Evolutionary conservation across 2,113 vertebrate genomes (phyloP).

Genomic region (Cervus canadensis): DNA sequence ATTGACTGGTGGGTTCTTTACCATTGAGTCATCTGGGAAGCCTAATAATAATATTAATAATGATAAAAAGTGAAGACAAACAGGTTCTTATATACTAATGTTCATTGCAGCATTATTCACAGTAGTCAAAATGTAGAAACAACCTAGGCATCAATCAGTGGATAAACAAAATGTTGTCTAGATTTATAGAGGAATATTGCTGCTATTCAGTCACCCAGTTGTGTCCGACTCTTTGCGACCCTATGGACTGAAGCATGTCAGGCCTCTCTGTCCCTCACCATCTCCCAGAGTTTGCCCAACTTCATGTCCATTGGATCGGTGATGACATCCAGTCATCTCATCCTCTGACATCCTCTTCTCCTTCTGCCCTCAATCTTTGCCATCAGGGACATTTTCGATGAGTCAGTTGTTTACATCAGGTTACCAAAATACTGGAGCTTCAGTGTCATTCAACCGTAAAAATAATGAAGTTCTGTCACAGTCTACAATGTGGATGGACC

Average conservation of each 20-base stretch:
- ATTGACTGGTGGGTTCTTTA: not conserved
- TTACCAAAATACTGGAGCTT: not conserved
- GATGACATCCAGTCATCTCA: not conserved
- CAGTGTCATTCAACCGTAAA: not conserved
- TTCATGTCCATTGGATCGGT: not conserved
- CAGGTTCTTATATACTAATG: not conserved
- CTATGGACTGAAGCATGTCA: not conserved
- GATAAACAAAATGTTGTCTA: not conserved
- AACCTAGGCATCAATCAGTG: not conserved
- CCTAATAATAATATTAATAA: not conserved
- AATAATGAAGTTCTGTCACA: not conserved
- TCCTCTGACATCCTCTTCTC: not conserved
- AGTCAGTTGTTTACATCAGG: not conserved
- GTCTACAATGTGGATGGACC: not conserved
- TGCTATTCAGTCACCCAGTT: not conserved
- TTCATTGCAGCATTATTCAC: not conserved
- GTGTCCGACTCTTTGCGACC: not conserved
- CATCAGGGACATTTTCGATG: not conserved
- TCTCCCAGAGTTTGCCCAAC: not conserved
- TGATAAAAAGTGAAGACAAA: not conserved
- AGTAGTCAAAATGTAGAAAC: not conserved
- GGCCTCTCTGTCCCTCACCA: not conserved
- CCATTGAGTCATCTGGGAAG: not conserved
- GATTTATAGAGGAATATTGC: not conserved
- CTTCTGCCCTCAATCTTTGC: not conserved